These are phyloP conservation scores for Crypturellus tataupa DNA, from an alignment of 2,797 vertebrate genomes.

Conservation along the genomic window DNA sequence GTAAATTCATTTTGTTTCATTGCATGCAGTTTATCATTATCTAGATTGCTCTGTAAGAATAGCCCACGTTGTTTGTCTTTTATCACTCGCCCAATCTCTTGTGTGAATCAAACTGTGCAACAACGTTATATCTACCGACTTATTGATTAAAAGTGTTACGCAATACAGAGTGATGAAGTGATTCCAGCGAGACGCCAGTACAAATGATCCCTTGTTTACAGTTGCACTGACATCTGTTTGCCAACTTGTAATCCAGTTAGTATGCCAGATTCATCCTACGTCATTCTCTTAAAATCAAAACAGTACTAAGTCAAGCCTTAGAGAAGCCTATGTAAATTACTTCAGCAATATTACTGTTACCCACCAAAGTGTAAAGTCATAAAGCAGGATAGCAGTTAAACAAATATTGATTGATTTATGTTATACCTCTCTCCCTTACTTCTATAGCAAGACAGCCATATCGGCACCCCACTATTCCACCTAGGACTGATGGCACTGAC, in stretches of 20 bases:
- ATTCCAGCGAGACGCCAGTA: not conserved
- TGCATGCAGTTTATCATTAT: not conserved
- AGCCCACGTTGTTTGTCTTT: not conserved
- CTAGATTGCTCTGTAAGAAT: not conserved
- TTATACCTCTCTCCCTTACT: not conserved
- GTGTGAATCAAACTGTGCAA: not conserved
- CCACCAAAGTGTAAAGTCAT: slow-evolving; percentile 16
- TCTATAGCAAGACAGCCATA: not conserved
- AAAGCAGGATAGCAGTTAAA: slow-evolving; percentile 15
- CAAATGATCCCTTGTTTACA: not conserved
- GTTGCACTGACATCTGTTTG: not conserved
- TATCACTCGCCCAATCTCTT: not conserved
- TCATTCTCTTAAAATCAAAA: not conserved
- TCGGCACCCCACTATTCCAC: not conserved
- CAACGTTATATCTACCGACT: not conserved
- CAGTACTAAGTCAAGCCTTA: not conserved
- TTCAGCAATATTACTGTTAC: slow-evolving; percentile 8
- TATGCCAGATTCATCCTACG: not conserved
- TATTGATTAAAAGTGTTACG: not conserved
- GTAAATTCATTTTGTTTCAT: not conserved
- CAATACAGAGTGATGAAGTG: not conserved
- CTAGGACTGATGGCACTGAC: not conserved
- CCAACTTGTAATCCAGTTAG: not conserved
- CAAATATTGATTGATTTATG: not conserved
- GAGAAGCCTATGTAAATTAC: not conserved